Conservation (phyloP, 2,888 invertebrate species). For the Coleophora deauratella region DNA sequence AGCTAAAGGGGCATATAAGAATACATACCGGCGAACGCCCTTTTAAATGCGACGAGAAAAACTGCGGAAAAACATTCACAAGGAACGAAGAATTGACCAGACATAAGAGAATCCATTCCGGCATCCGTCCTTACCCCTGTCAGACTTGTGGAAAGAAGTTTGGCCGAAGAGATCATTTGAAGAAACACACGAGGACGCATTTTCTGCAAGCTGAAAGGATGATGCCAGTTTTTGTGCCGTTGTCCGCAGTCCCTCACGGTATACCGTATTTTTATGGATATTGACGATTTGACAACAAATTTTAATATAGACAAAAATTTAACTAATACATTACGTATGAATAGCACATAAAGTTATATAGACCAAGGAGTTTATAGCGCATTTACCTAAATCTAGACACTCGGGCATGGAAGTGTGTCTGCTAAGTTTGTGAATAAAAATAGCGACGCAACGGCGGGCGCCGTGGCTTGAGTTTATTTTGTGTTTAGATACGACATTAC, state of each 20-base stretch:
- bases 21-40: conserved; percentile 95
- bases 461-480: too few relatives aligned
- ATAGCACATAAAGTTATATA: too few relatives aligned
- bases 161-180: conserved; percentile 94
- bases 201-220: conserved; percentile 75
- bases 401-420: too few relatives aligned
- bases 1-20: conserved; percentile 91
- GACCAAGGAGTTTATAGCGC: too few relatives aligned
- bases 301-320: too few relatives aligned
- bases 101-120: conserved; percentile 93
- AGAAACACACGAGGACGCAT: conserved; percentile 94
- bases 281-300: conserved; percentile 26
- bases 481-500: too few relatives aligned
- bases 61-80: conserved; percentile 92
- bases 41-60: conserved; percentile 88
- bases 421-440: too few relatives aligned
- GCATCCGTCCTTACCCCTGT: conserved; percentile 89
- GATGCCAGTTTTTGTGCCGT: conserved; percentile 76
- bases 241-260: conserved; percentile 65
- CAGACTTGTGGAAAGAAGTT: conserved; percentile 92
- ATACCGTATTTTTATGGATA: conserved; percentile 75
- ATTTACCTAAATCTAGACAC: too few relatives aligned
- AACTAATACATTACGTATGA: too few relatives aligned
- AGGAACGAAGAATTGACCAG: conserved; percentile 93
- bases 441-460: too few relatives aligned